Evolutionary conservation across 2,888 invertebrate genomes (phyloP), one percentile per base, ranked within the genome.

Genomic region (Aelia acuminata): DNA sequence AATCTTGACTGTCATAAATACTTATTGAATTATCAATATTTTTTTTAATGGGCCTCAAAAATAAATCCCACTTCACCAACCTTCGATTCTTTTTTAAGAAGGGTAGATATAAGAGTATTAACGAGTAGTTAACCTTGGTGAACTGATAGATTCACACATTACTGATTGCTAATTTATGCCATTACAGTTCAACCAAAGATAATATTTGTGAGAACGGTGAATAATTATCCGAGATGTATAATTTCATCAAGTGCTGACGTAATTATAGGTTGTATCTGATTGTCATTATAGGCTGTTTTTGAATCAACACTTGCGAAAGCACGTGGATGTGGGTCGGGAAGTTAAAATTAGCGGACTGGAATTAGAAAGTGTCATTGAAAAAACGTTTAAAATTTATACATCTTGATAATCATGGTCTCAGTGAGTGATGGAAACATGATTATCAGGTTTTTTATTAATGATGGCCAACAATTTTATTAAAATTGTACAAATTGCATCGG

Each of bases 361-460:
- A 70, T 70, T 70, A 35, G 63, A 70, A 70, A 70, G 63, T 70
- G 35, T 70, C 63, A 70, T 70, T 70, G 63, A 70, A 70, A 70
- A 70, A 70, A 31, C 31, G 63, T 70, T 70, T 70, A 70, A 26
- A 35, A 31, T 26, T 57, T 7, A 57, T 26, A 20, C 57, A 26
- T 26, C n/a, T 26, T 11, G 1, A 57, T 26, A 26, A 26, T 26
- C 57, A 57, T 22, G 57, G 57, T 57, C 26, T 26, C 26, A 26
- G 13, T 57, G 13, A 57, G 57, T 26, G 15, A 15, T 57, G 13
- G 57, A 15, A 26, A 15, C 15, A 26, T 57, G 8, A 26, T n/a
- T n/a, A n/a, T n/a, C n/a, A n/a, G n/a, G n/a, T n/a, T n/a, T n/a
- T n/a, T n/a, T n/a, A n/a, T n/a, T n/a, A n/a, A n/a, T n/a, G n/a